Base-by-base conservation (phyloP, 2,113 vertebrate species). In the Trichechus manatus region DNA sequence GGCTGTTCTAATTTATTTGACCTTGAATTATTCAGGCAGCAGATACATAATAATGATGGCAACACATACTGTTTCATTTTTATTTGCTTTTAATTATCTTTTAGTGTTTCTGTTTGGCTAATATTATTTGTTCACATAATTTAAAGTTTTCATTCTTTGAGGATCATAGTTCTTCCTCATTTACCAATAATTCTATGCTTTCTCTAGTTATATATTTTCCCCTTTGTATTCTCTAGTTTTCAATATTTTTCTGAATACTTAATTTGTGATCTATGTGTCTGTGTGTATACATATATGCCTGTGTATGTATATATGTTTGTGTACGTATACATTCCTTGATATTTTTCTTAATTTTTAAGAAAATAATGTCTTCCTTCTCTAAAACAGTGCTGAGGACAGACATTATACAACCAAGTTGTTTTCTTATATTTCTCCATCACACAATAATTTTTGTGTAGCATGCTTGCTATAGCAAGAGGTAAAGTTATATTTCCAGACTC, bases 1-100 rank as follows among this genome's bases (percentile, higher is more conserved):
- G 77, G 82, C 92, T 93, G n/a, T 95, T 91, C 81, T 97, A 93
- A 96, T 86, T 89, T 94, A 87, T 89, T 88, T 96, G 86, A 96
- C 82, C 47, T 85, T 95, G 90, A 95, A n/a, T 93, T 29, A 95
- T 70, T 92, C 15, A 50, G 17, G 61, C 72, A 96, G 39, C 39
- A 86, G 56, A 91, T 50, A 89, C 5, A 95, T 85, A 81, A 91
- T 87, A 92, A 88, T 75, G 86, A 91, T 78, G 79, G 31, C 64
- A 93, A 50, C 1, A 39, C 27, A 70, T 92, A 66, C 93, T 86
- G 8, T 89, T 81, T 90, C 36, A 50, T 56, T 95, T 94, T 79
- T 80, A 66, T 81, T 95, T 82, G 36, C 11, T 94, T 93, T 61
- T 50, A 87, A 74, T 92, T 96, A 93, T 74, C 47, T 94, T 93